Evolutionary conservation across 2,888 invertebrate species (phyloP), one percentile per base, ranked within the genome.

Genomic region (Thelaira solivaga): DNA sequence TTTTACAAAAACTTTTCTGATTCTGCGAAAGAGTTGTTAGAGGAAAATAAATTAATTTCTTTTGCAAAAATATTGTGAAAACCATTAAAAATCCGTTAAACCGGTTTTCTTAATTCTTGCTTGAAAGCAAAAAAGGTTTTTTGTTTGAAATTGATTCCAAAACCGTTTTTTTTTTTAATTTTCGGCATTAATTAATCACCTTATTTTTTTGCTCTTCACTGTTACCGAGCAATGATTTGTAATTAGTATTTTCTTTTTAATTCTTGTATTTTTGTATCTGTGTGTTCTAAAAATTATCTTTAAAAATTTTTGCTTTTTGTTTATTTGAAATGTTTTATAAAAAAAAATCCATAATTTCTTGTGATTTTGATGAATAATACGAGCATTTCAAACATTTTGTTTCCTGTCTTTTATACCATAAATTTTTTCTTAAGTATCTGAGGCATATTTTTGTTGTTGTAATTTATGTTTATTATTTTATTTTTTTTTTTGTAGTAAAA

Each of bases 291-390:
- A 43, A 43, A 20, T 4, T 24, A 55, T 55, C 39, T 24, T 24
- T 2, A 5, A 24, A 4, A 26, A 24, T 13, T n/a, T 55, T 22
- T 39, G 13, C 36, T 39, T 11, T 11, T 5, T 4, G 3, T 10
- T 1, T 6, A 16, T 57, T 57, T 16, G 2, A 16, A 10, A 26
- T 4, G 2, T 31, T 8, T 31, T n/a, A 6, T n/a, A 34, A 2
- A 4, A 34, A 51, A 20, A 7, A n/a, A 57, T 1, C 34, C 39
- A 2, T 1, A 36, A 34, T 24, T 10, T 18, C 11, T 22, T 72
- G 51, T 26, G 36, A 36, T 39, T 62, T 47, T 43, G 47, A 57
- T 72, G 64, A 49, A 39, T 64, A 64, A 64, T 34, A n/a, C n/a
- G n/a, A n/a, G n/a, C n/a, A 34, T 26, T 18, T 47, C 22, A 4